Evolutionary conservation across 1,140 invertebrate genomes (phyloP), one percentile per base, ranked within the genome.

Genomic region (Dryas iulia): DNA sequence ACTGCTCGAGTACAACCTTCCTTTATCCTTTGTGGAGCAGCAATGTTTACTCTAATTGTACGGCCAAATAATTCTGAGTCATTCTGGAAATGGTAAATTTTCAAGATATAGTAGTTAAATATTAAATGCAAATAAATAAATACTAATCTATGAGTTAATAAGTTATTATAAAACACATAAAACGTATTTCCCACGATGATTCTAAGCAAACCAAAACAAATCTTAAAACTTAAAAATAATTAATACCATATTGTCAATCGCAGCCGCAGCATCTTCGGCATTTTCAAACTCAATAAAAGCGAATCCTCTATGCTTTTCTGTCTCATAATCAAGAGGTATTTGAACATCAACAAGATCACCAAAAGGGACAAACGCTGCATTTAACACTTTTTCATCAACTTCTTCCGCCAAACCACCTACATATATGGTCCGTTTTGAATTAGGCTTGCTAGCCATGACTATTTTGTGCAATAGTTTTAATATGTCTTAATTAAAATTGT

Each of bases 231-330:
- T 7, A 2, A 21, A 47, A 18, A 47, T 2, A 47, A 47, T 21
- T 18, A 47, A 35, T 93, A 98, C 97, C 98, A 99, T 99, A 83
- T 99, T 99, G 92, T 99, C 99, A 84, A 99, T 99, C 30, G 99
- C 98, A 59, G 98, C 97, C 18, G 97, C 95, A 57, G 98, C 98
- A 95, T 99, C 98, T 94, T 98, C 96, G 7, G 95, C 94, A 71
- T 94, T 94, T 93, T 99, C 99, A 93, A 98, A 99, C 93, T 99
- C 99, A 75, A 99, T 96, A 90, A 99, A 99, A 1, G 98, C 98
- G 93, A 99, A 99, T 47, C 98, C 98, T 87, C 98, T 94, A 84
- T 99, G 98, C 83, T 98, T 98, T 88, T 99, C 97, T 66, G 96
- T 97, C 91, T 99, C 98, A 94, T 99, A 99, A 93, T 99, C 98